These are phyloP conservation scores for Hoplias malabaricus DNA, from an alignment of 2,113 vertebrate species.

Conservation along the genomic window DNA sequence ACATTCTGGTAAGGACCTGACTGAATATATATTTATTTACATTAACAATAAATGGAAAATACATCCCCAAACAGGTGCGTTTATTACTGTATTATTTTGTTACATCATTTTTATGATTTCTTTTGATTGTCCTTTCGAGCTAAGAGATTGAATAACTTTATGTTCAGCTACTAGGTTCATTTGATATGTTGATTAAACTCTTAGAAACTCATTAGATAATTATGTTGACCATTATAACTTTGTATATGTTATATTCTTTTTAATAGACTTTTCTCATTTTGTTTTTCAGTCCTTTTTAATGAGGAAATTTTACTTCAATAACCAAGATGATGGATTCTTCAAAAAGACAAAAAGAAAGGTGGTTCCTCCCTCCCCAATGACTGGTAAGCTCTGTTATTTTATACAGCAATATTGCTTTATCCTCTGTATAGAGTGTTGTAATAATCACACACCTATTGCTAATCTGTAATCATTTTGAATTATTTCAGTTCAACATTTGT, in stretches of 20 bases:
- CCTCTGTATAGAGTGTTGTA: background rate
- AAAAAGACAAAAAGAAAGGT: constrained; percentile 99
- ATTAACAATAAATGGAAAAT: constrained; percentile 96
- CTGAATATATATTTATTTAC: no score
- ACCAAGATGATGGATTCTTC: constrained; percentile 98
- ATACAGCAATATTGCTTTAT: background rate
- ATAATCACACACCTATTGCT: background rate
- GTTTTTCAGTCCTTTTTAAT: constrained; percentile 89
- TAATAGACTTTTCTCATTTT: constrained; percentile 32
- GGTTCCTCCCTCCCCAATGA: constrained; percentile 97
- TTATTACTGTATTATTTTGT: background rate
- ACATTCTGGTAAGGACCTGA: constrained; percentile 95
- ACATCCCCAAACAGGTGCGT: constrained; percentile 94
- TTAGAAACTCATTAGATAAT: no score
- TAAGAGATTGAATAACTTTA: no score
- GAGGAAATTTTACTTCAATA: constrained; percentile 98
- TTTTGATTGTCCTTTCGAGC: no score
- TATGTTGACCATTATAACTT: background rate
- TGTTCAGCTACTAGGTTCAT: background rate
- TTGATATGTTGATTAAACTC: background rate
- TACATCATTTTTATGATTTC: background rate
- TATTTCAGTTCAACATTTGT: background rate
- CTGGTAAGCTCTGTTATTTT: constrained; percentile 76
- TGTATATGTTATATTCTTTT: background rate
- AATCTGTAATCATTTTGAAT: background rate